Conservation (phyloP, 2,888 invertebrate genomes). For the Caenorhabditis japonica region DNA sequence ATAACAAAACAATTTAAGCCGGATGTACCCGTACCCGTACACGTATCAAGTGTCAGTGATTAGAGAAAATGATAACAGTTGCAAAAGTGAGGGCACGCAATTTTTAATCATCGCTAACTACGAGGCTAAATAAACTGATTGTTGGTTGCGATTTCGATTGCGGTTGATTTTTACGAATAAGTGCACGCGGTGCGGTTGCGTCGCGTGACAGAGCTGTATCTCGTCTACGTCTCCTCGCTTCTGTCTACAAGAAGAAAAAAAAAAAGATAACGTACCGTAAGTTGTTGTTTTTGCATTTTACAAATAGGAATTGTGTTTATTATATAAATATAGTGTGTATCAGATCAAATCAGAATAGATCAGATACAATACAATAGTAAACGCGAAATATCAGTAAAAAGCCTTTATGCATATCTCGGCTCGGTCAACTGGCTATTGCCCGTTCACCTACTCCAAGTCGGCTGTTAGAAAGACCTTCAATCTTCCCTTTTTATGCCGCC, state of each 20-base stretch:
- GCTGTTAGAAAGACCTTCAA: constrained; percentile 33
- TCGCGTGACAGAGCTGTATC: too few species aligned
- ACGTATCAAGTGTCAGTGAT: not conserved
- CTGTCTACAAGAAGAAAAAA: too few species aligned
- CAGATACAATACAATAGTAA: too few species aligned
- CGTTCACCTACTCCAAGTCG: constrained; percentile 10
- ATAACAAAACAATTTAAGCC: constrained; percentile 6
- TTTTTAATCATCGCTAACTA: not conserved
- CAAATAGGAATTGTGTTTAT: constrained; percentile 12
- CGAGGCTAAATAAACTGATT: not conserved
- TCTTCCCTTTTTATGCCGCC: constrained; percentile 38
- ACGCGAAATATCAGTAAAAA: constrained; percentile 27
- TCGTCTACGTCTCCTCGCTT: too few species aligned
- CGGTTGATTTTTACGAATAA: too few species aligned
- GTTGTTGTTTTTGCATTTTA: constrained; percentile 51
- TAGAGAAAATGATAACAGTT: too few species aligned
- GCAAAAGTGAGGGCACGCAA: too few species aligned
- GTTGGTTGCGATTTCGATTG: too few species aligned
- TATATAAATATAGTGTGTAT: not conserved
- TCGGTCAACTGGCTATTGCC: constrained; percentile 9
- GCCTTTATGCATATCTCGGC: constrained; percentile 35
- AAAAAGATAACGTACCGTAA: constrained; percentile 35
- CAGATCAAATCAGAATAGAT: not conserved
- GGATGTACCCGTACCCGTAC: constrained; percentile 1
- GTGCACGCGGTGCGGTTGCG: too few species aligned